These are phyloP conservation scores for Petrocephalus schoutedeni DNA, from an alignment of 2,797 vertebrate species.

Conservation along the genomic window DNA sequence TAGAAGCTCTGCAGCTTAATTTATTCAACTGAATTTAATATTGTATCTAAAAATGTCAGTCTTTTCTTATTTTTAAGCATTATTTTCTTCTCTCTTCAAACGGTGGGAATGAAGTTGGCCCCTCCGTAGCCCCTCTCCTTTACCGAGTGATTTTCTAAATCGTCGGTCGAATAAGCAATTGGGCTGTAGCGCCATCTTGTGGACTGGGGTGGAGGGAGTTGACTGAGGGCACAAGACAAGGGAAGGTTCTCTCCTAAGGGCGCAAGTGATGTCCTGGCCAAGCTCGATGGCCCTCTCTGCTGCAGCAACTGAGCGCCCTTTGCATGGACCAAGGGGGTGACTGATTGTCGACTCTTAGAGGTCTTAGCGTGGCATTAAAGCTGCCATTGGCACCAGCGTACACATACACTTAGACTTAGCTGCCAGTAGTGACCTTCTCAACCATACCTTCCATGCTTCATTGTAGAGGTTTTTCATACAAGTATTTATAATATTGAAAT, in stretches of 20 bases:
- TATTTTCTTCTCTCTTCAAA: background rate
- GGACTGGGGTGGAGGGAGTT: background rate
- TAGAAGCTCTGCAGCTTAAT: background rate
- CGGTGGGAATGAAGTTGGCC: background rate
- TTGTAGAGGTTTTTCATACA: conserved; percentile 77
- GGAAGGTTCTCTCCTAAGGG: background rate
- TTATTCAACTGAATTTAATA: conserved; percentile 9
- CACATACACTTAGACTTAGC: conserved; percentile 70
- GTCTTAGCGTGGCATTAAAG: background rate
- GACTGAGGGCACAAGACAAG: background rate
- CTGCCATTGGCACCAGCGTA: conserved; percentile 12
- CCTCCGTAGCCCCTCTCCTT: background rate
- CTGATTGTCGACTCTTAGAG: background rate
- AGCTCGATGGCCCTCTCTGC: background rate
- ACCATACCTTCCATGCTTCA: conserved; percentile 72
- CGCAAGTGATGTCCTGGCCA: background rate
- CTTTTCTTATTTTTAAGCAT: background rate
- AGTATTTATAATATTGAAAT: conserved; percentile 86
- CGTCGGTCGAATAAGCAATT: background rate
- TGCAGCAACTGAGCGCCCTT: background rate
- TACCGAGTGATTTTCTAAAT: background rate
- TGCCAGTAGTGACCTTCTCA: conserved; percentile 86
- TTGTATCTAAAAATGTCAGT: background rate
- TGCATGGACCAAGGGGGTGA: background rate
- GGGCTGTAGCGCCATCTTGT: background rate